Base-by-base conservation (phyloP, 1,140 invertebrate genomes). In the Mercenaria mercenaria region DNA sequence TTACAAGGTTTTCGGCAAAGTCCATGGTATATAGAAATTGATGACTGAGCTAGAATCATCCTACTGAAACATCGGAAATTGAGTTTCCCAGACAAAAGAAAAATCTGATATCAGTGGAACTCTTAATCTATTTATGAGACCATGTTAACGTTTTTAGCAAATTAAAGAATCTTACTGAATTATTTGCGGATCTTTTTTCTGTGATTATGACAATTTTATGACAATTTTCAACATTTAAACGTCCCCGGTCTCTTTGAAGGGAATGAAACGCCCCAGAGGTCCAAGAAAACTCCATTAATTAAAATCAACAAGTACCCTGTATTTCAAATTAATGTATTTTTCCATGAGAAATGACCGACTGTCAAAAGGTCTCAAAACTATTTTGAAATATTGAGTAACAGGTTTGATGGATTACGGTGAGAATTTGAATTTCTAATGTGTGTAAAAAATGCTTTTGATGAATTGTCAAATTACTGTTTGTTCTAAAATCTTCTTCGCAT, bases 311-410 rank as follows among this genome's bases (percentile, higher is more conserved):
- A 50, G 29, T 77, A 34, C 29, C 43, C 67, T n/a, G 47, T 26
- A 77, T 47, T 50, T 50, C 2, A 50, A 47, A 77, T 50, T 77
- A 77, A 77, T 77, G 47, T 23, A 32, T 47, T 52, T 77, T 72
- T 47, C n/a, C 74, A 77, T 77, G 74, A 50, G 74, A 79, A 79
- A 79, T 79, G 43, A 56, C 32, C 29, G 29, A 50, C 76, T 79
- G 76, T 79, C 76, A 79, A 79, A 59, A 79, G 76, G 23, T 37
- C n/a, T 79, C 76, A 79, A 79, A 79, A 79, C 56, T 32, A 79
- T 79, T 79, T 79, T 79, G 76, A 79, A 79, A 52, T 79, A 79
- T 79, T 79, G 32, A 52, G 76, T 52, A 79, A 79, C 67, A 37
- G 6, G 34, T 13, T 56, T 32, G 47, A 79, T 79, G 76, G 26